Conservation (phyloP, 2,113 vertebrate genomes). For the Hymenochirus boettgeri region DNA sequence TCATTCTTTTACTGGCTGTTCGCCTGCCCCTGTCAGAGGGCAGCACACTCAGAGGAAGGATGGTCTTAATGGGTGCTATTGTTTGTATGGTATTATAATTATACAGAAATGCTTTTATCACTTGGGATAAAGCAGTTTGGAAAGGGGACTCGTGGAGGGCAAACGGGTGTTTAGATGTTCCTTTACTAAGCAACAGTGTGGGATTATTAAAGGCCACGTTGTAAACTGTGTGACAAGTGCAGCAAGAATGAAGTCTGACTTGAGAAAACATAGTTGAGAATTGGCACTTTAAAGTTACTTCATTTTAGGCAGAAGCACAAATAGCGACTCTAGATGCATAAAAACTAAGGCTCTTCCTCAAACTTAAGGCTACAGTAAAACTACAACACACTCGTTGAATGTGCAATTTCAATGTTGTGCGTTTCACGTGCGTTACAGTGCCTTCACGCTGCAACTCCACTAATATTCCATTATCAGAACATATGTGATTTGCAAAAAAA, state of each 20-base stretch:
- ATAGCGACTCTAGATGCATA: too few relatives aligned
- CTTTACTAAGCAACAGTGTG: slow-evolving; percentile 35
- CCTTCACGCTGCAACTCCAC: too few relatives aligned
- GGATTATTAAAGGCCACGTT: slow-evolving; percentile 28
- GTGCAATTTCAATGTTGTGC: too few relatives aligned
- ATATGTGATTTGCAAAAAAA: too few relatives aligned
- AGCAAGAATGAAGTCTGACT: not conserved
- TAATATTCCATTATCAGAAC: too few relatives aligned
- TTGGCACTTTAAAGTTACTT: too few relatives aligned
- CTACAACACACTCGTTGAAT: too few relatives aligned
- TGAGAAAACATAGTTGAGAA: too few relatives aligned
- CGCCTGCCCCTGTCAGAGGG: slow-evolving; percentile 8
- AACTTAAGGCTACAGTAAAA: too few relatives aligned
- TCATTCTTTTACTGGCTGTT: slow-evolving; percentile 15
- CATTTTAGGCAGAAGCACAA: too few relatives aligned
- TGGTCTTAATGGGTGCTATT: slow-evolving; percentile 23
- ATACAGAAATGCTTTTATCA: slow-evolving; percentile 20
- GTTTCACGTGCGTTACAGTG: too few relatives aligned
- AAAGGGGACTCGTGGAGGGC: slow-evolving; percentile 28
- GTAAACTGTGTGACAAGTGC: not conserved
- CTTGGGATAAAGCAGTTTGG: slow-evolving; percentile 30
- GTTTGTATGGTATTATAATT: not conserved
- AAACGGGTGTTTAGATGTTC: slow-evolving; percentile 26
- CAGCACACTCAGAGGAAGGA: slow-evolving; percentile 23
- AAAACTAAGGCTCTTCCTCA: too few relatives aligned